These are phyloP conservation scores for Saccostrea glomerata DNA, from an alignment of 1,140 invertebrate genomes.

Conservation along the genomic window DNA sequence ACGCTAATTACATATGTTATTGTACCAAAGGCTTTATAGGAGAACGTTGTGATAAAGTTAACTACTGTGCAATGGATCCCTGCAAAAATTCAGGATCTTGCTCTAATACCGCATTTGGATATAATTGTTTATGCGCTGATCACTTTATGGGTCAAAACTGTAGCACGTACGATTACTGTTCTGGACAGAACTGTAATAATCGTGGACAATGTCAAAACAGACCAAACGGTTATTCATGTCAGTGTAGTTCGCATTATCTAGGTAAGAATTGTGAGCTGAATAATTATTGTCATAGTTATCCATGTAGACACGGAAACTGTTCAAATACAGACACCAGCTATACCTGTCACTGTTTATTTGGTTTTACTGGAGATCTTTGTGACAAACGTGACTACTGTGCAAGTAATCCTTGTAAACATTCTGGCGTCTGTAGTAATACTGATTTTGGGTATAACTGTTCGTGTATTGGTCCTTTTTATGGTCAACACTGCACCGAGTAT, in stretches of 20 bases:
- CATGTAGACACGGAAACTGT: not conserved
- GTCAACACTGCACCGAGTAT: not conserved
- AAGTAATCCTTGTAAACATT: not conserved
- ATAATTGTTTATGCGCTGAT: not conserved
- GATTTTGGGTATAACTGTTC: not conserved
- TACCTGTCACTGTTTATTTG: not conserved
- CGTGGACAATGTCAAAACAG: slow-evolving; percentile 96
- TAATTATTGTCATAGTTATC: slow-evolving; percentile 42
- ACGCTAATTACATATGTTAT: not conserved
- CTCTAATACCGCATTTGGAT: not conserved
- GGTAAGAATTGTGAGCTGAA: slow-evolving; percentile 75
- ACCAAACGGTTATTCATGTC: slow-evolving; percentile 69
- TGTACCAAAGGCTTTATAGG: not conserved
- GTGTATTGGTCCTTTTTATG: not conserved
- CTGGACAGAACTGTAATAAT: slow-evolving; percentile 83
- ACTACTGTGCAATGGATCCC: not conserved
- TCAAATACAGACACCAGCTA: not conserved
- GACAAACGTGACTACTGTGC: not conserved
- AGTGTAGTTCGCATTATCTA: slow-evolving; percentile 94
- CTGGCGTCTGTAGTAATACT: not conserved
- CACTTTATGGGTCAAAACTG: not conserved
- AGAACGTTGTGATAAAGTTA: not conserved
- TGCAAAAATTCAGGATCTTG: slow-evolving; percentile 5
- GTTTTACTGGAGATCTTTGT: not conserved
- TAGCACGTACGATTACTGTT: not conserved